A percentile compares a stretch with the other conserved stretches of the same genome.
These are phyloP conservation scores for Neosilurus hyrtlii DNA, from an alignment of 2,797 vertebrate species.

Conservation along the genomic window DNA sequence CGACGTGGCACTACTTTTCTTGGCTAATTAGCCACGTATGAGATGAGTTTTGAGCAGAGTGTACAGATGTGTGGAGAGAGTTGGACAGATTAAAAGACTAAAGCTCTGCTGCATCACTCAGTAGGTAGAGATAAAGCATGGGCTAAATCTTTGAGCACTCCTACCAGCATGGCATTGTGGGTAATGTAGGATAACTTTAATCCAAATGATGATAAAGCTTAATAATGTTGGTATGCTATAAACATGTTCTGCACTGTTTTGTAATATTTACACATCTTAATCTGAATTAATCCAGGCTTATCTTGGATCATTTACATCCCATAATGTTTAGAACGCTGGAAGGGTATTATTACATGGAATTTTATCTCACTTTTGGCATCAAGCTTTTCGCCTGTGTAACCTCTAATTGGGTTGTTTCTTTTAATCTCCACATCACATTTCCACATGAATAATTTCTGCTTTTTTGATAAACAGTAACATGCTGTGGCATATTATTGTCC, in stretches of 20 bases:
- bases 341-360: not conserved
- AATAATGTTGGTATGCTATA: not conserved
- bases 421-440: conserved; percentile 52
- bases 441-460: not conserved
- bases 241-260: not conserved
- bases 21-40: not conserved
- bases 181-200: not conserved
- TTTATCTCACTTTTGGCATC: not conserved
- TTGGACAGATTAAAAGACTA: no score
- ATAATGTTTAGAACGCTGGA: not conserved
- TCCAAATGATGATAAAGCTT: not conserved
- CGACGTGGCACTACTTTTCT: not conserved
- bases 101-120: not conserved
- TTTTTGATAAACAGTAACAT: conserved; percentile 1
- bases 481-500: not conserved
- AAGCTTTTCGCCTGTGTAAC: not conserved
- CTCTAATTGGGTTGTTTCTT: conserved; percentile 7
- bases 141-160: not conserved
- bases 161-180: not conserved
- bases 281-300: not conserved
- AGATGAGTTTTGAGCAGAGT: not conserved
- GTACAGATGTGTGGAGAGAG: not conserved
- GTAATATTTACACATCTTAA: not conserved
- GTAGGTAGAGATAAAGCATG: not conserved
- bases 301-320: not conserved